phyloP scores from a whole-genome alignment of 30 jellyfish, hydroid and myxozoan genomes.

The Turritopsis dohrnii region DNA sequence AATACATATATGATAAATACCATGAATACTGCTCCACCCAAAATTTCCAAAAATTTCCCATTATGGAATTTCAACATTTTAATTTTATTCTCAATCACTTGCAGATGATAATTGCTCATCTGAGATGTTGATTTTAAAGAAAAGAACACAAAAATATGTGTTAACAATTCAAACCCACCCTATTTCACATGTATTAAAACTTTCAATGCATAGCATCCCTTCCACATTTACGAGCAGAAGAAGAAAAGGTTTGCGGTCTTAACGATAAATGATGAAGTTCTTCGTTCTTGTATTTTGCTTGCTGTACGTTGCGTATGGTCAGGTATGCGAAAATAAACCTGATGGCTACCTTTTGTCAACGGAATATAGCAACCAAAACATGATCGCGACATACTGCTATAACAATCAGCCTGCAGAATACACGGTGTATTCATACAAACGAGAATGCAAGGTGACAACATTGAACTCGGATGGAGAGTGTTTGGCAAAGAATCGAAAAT shows the following conservation, averaged over 20 bases:
- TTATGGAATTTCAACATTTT: no score
- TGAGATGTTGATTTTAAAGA: not conserved
- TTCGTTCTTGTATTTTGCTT: not conserved
- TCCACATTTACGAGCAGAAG: not conserved
- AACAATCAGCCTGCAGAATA: not conserved
- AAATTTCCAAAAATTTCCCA: no score
- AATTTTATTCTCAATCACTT: not conserved
- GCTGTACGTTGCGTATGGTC: not conserved
- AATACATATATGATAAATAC: no score
- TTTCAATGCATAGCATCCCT: no score
- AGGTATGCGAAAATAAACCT: not conserved
- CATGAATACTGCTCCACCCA: no score
- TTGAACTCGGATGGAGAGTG: not conserved
- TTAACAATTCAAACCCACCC: no score
- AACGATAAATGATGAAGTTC: not conserved
- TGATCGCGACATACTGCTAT: not conserved
- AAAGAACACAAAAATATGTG: no score
- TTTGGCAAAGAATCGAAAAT: not conserved
- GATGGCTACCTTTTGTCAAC: not conserved
- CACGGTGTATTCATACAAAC: not conserved
- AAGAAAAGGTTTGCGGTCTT: no score
- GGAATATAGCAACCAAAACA: not conserved
- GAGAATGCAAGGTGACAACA: not conserved
- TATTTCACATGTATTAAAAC: no score
- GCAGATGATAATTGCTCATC: not conserved